Percentiles rank a stretch among this genome's conserved stretches.
Conservation (phyloP, 2,797 vertebrate genomes). For the Ara ararauna region DNA sequence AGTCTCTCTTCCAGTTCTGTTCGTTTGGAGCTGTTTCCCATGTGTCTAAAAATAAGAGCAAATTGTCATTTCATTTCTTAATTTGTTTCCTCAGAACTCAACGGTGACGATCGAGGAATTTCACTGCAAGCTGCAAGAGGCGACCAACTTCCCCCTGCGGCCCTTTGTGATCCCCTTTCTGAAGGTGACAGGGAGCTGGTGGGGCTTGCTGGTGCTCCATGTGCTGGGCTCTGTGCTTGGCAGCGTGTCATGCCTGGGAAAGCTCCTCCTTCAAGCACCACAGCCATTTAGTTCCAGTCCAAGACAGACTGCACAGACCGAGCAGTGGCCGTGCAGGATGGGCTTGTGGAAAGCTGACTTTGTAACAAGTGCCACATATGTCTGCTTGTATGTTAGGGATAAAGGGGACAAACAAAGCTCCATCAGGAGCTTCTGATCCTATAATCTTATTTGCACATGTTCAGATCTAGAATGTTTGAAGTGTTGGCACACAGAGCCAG, state of each 20-base stretch:
- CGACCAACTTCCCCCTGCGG: constrained; percentile 95
- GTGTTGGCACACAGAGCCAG: accelerated
- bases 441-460: not conserved
- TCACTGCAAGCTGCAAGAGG: constrained; percentile 96
- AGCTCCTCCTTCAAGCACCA: not conserved
- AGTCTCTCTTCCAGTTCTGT: constrained; percentile 16
- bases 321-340: not conserved
- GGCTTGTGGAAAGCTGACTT: not conserved
- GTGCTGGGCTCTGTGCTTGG: not conserved
- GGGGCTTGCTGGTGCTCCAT: not conserved
- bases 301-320: not conserved
- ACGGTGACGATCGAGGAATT: constrained; percentile 98
- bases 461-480: not conserved
- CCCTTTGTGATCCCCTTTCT: constrained; percentile 98
- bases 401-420: not conserved
- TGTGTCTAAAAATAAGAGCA: constrained; percentile 7
- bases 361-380: not conserved
- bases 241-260: not conserved
- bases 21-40: not conserved
- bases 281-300: not conserved
- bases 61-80: not conserved
- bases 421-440: not conserved
- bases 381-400: not conserved
- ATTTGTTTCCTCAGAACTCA: constrained; percentile 87
- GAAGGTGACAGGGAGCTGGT: constrained; percentile 84